phyloP scores from a whole-genome alignment of 1,140 invertebrate species.

The Yoshiicerus persimilis region DNA sequence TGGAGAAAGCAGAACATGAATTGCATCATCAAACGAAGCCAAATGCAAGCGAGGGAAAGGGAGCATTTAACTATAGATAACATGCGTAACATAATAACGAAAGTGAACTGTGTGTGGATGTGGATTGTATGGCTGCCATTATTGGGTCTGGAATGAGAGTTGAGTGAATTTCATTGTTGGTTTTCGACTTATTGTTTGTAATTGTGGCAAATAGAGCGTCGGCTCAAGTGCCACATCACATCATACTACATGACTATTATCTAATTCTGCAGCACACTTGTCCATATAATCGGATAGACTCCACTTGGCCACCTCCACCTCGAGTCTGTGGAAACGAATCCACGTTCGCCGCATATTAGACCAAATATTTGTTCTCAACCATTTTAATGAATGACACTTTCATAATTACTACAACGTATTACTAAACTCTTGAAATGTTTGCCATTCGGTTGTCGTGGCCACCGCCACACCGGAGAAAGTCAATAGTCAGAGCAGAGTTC shows the following conservation, averaged over 20 bases:
- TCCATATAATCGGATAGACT: background rate
- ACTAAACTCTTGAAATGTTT: conserved; percentile 33
- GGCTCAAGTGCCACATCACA: background rate
- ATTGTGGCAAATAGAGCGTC: background rate
- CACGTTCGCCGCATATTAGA: background rate
- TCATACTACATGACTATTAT: background rate
- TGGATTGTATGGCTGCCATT: background rate
- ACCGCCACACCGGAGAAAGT: conserved; percentile 28
- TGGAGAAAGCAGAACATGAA: background rate
- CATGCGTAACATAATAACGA: background rate
- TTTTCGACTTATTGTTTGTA: background rate
- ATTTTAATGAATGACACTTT: conserved; percentile 32
- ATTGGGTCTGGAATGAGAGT: background rate
- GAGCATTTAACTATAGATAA: background rate
- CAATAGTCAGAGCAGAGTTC: conserved; percentile 19
- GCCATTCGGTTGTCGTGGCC: conserved; percentile 38
- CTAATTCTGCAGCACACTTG: background rate
- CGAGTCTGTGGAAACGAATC: background rate
- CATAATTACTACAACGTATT: conserved; percentile 33
- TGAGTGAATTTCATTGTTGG: conserved; percentile 16
- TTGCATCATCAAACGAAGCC: background rate
- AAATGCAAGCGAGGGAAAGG: background rate
- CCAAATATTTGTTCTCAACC: conserved; percentile 26
- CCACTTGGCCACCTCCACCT: background rate
- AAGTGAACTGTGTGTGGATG: background rate